Evolutionary conservation across 2,797 vertebrate species (phyloP).

Genomic region (Meriones psammophilus): DNA sequence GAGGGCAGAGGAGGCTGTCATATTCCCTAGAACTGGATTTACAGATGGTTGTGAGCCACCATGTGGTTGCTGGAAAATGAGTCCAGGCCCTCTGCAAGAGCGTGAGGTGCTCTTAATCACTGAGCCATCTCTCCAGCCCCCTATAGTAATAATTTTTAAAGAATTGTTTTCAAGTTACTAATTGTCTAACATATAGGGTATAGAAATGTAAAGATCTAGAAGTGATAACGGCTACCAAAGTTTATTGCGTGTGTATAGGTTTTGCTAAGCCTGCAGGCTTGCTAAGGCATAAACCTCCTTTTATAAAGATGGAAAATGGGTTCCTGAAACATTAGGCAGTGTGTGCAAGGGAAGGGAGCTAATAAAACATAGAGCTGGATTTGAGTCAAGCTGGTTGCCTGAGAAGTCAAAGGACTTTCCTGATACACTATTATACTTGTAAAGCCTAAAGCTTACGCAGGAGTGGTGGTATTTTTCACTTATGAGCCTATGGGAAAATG

Average conservation of each 20-base stretch:
- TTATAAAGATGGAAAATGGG: background rate
- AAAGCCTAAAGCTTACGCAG: background rate
- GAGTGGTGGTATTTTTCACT: background rate
- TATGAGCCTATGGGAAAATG: background rate
- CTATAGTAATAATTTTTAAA: background rate
- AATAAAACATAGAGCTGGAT: background rate
- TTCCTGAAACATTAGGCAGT: background rate
- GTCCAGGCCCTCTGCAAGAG: background rate
- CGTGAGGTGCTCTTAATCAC: background rate
- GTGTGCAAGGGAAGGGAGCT: background rate
- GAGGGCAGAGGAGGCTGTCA: background rate
- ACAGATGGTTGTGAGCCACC: background rate
- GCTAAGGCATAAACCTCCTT: background rate
- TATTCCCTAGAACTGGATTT: background rate
- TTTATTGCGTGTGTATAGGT: background rate
- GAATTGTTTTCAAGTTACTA: conserved; percentile 45
- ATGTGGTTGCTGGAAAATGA: background rate
- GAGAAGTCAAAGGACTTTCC: background rate
- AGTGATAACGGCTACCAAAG: background rate
- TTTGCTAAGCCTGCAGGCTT: background rate
- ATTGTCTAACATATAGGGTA: background rate
- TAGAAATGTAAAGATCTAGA: conserved; percentile 7
- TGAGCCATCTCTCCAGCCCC: background rate
- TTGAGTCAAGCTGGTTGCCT: background rate
- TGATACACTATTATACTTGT: background rate